These are phyloP conservation scores for Chesias legatella DNA, from an alignment of 2,888 invertebrate species.

Conservation along the genomic window DNA sequence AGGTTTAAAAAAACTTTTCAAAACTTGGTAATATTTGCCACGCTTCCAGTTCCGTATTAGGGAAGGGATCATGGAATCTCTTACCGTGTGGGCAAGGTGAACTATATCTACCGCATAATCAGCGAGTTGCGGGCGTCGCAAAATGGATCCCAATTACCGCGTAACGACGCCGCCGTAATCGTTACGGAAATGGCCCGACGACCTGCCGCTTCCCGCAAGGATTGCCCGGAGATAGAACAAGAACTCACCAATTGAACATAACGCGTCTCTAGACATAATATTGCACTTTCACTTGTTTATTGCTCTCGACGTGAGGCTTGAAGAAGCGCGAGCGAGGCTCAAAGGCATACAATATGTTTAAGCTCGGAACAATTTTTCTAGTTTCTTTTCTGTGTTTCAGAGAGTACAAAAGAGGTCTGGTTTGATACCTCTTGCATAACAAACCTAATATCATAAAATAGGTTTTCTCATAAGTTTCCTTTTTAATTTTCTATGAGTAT, in stretches of 20 bases:
- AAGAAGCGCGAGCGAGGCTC: conserved; percentile 5
- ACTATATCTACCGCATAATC: conserved; percentile 32
- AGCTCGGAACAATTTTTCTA: background rate
- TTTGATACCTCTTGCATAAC: too few relatives aligned
- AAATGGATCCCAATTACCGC: conserved; percentile 34
- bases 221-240: conserved; percentile 29
- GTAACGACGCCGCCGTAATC: conserved; percentile 31
- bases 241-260: conserved; percentile 27
- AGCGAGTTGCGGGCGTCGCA: conserved; percentile 30
- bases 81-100: conserved; percentile 25
- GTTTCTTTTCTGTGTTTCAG: too few relatives aligned
- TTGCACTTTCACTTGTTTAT: conserved; percentile 14
- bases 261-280: conserved; percentile 21
- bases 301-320: conserved; percentile 21
- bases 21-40: too few relatives aligned
- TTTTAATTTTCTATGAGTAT: too few relatives aligned
- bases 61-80: conserved; percentile 25
- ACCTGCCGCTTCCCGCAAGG: conserved; percentile 25
- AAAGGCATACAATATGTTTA: too few relatives aligned
- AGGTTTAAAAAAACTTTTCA: too few relatives aligned
- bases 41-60: conserved; percentile 1
- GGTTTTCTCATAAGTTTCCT: too few relatives aligned
- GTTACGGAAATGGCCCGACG: conserved; percentile 32
- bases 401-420: too few relatives aligned
- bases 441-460: too few relatives aligned